Base-by-base conservation (phyloP, 1,140 invertebrate species). In the Cyclargus thomasi region DNA sequence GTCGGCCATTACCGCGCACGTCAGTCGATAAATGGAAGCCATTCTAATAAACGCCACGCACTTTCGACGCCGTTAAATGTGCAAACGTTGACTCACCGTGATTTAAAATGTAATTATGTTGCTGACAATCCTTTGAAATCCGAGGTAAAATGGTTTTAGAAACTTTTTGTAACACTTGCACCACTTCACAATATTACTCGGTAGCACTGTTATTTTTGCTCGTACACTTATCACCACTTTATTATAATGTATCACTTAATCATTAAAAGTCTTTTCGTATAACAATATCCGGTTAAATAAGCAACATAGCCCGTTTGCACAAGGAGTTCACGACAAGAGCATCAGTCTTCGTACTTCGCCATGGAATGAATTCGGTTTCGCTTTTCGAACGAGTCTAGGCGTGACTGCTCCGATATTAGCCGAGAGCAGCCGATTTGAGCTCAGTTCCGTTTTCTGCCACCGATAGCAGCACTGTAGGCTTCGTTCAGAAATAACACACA, bases 1-100 rank as follows among this genome's bases (percentile, higher is more conserved):
- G 86, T 88, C 86, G 86, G 87, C 87, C 87, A 90, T 90, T 90
- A 88, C 81, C 84, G 85, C 87, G 83, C 87, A 90, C 84, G 81
- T 85, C 78, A 88, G 83, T 90, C 86, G 85, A 88, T 90, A 86
- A 81, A 86, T 80, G 83, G 87, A 87, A 87, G 86, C 86, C 85
- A 90, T 87, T 90, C 80, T 75, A 80, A 80, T 81, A 81, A 85
- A 85, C 84, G 84, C 83, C 79, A 86, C 80, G 77, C 79, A 79
- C 78, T 83, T 67, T 72, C 66, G 70, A 71, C 70, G 69, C 71
- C 68, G 63, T 64, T 68, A 67, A 64, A 53, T 23, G 65, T 65
- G 47, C 7, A 65, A 23, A 65, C 47, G 23, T 21, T 62, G 65
- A 82, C 85, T 82, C 72, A 90, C 87, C 84, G 81, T 82, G 70